Percentiles rank a stretch among this genome's conserved stretches.
These are phyloP conservation scores for Coregonus clupeaformis DNA, from an alignment of 2,113 vertebrate species.

Conservation along the genomic window DNA sequence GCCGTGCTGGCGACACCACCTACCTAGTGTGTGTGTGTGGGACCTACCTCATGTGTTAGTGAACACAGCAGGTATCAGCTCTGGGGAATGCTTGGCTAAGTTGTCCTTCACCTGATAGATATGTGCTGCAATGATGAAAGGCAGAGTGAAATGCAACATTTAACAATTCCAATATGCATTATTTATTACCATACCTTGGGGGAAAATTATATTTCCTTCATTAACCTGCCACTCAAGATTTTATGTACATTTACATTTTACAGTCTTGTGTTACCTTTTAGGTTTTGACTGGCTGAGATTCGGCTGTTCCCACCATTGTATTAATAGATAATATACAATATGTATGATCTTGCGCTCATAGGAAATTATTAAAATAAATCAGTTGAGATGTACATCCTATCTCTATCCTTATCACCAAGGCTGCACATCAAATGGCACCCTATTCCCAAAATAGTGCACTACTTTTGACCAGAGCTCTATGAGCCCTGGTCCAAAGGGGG, in stretches of 20 bases:
- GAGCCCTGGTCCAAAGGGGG: no score
- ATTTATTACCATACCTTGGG: background rate
- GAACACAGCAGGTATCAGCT: conserved; percentile 67
- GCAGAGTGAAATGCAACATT: background rate
- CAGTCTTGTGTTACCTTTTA: background rate
- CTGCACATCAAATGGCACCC: no score
- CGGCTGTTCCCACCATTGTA: background rate
- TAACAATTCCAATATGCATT: background rate
- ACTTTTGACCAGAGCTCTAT: no score
- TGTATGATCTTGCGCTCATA: background rate
- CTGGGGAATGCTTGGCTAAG: conserved; percentile 50
- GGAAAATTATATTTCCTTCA: background rate
- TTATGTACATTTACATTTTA: background rate
- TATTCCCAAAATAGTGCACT: no score
- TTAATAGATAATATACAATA: background rate
- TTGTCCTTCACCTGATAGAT: conserved; percentile 65
- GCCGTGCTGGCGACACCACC: background rate
- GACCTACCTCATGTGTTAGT: conserved; percentile 71
- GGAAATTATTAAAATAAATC: background rate
- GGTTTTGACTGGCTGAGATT: background rate
- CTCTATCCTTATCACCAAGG: no score
- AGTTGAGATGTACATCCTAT: background rate
- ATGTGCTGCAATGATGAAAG: conserved; percentile 46
- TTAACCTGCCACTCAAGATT: background rate
- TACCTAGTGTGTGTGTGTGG: no score